Evolutionary conservation across 2,113 vertebrate species (phyloP).

Genomic region (Lucifuga dentata): DNA sequence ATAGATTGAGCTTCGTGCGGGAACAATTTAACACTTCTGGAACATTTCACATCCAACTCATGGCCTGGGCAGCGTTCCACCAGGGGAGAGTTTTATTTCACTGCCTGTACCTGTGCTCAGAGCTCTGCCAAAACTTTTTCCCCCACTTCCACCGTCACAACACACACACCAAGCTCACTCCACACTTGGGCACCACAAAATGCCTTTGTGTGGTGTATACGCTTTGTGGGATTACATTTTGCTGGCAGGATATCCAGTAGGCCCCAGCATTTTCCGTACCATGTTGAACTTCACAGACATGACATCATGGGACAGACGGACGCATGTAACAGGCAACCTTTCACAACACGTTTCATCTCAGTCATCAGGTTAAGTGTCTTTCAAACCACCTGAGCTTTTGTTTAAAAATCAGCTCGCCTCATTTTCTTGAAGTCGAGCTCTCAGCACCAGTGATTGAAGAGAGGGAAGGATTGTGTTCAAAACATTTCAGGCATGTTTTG

Average conservation of each 20-base stretch:
- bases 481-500: constrained; percentile 17
- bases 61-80: constrained; percentile 40
- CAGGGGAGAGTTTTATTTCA: constrained; percentile 68
- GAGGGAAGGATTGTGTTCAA: constrained; percentile 11
- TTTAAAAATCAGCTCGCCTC: constrained; percentile 28
- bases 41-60: constrained; percentile 76
- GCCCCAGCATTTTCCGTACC: constrained; percentile 42
- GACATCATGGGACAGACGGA: constrained; percentile 62
- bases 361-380: constrained; percentile 39
- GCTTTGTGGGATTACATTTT: constrained; percentile 27
- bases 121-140: constrained; percentile 28
- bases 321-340: constrained; percentile 43
- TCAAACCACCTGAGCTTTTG: constrained; percentile 43
- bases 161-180: constrained; percentile 17
- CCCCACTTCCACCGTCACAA: constrained; percentile 10
- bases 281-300: constrained; percentile 50
- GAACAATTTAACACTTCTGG: constrained; percentile 79
- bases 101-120: constrained; percentile 36
- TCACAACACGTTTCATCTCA: constrained; percentile 32
- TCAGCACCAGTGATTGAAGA: constrained; percentile 12
- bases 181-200: constrained; percentile 40
- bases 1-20: constrained; percentile 65
- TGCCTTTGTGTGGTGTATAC: neutral
- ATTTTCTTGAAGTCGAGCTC: constrained; percentile 9
- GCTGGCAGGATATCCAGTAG: constrained; percentile 42